Evolutionary conservation across 2,797 vertebrate genomes (phyloP).

Genomic region (Menidia menidia): DNA sequence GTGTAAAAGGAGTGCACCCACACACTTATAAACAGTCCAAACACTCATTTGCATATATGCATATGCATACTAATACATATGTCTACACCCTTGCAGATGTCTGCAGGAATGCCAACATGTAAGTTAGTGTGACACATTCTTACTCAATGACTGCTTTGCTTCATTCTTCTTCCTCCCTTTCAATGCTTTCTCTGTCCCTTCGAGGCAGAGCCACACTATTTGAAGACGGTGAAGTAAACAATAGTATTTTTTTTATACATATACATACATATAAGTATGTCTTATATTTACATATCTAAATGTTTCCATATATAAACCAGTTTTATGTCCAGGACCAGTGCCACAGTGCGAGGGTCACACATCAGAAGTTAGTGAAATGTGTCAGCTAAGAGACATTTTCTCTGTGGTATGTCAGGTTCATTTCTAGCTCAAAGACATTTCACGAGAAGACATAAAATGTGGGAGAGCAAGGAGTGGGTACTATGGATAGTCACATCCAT

Average conservation of each 20-base stretch:
- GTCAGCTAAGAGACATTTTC: constrained; percentile 63
- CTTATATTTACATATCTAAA: neutral
- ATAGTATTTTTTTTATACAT: neutral
- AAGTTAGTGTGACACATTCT: constrained; percentile 13
- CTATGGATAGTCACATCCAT: constrained; percentile 5
- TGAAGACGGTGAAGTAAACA: neutral
- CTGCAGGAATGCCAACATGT: constrained; percentile 15
- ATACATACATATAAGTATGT: neutral
- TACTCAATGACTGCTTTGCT: neutral
- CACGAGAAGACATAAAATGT: constrained; percentile 54
- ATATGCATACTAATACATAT: constrained; percentile 23
- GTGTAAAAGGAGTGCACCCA: constrained; percentile 1
- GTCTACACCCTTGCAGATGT: neutral
- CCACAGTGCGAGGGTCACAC: constrained; percentile 19
- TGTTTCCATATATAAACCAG: neutral
- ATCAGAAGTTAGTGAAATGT: constrained; percentile 62
- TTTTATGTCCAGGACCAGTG: neutral
- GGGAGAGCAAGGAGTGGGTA: constrained; percentile 10
- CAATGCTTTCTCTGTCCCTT: constrained; percentile 1
- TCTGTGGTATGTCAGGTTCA: constrained; percentile 71
- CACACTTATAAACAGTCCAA: constrained; percentile 19
- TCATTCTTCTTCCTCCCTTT: constrained; percentile 5
- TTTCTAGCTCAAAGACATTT: constrained; percentile 64
- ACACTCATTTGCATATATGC: constrained; percentile 20
- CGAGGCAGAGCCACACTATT: neutral